Evolutionary conservation across 2,797 vertebrate species (phyloP), one percentile per base, ranked within the genome.

Genomic region (Mormyrus hasselquistii): DNA sequence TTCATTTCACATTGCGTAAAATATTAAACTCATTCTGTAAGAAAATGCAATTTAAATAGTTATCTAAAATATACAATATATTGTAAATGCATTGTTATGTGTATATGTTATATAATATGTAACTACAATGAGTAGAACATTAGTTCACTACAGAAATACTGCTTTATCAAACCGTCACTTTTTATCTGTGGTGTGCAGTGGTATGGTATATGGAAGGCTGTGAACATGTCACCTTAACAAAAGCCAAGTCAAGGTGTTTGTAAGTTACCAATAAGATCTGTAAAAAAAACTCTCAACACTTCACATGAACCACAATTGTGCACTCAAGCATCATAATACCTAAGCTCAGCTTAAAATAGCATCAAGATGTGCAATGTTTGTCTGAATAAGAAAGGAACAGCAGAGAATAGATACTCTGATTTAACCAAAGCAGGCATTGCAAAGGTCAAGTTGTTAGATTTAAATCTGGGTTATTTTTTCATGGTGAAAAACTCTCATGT

Each of bases 381-480:
- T 44, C 73, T 19, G 38, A 79, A 79, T 41, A 41, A n/a, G 16
- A 44, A 41, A 79, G 38, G 14, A 79, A 41, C 16, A 79, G 41
- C n/a, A 4, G 34, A 79, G 38, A 41, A 41, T 44, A 41, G 73
- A 79, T 41, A 44, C 73, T 79, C 16, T 0, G 38, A 79, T 79
- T 79, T 79, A 79, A 44, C 73, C 73, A 79, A 79, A 79, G 73
- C 73, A 79, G 38, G 34, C 14, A 44, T n/a, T n/a, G 73, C 73
- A 79, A 79, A 79, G 73, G 73, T 79, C 73, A 79, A n/a, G 73
- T 79, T 79, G 73, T 79, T 44, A 79, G 73, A 79, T 41, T 79
- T 79, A 44, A 41, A 19, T 79, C 73, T 79, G 38, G 14, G 73
- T 79, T 79, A 44, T 79, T 79, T 79, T 79, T 79, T 79, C 73